Evolutionary conservation across 2,888 invertebrate genomes (phyloP).

Genomic region (Alloscopus bannaensis): DNA sequence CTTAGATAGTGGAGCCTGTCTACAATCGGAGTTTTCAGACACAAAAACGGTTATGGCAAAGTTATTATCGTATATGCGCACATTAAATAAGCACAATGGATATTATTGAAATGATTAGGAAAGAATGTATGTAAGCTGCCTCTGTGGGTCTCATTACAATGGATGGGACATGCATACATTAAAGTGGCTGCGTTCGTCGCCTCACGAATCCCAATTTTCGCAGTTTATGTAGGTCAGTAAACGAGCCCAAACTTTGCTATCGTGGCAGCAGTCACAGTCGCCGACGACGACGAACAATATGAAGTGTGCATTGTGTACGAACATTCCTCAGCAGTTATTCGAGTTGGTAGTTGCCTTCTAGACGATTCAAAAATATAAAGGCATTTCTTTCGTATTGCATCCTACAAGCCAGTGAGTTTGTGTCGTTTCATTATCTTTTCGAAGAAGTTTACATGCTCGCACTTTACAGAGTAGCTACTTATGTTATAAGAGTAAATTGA

Average conservation of each 20-base stretch:
- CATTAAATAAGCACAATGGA: no score
- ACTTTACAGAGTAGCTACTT: neutral
- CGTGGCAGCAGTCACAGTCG: neutral
- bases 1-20: no score
- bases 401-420: neutral
- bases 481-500: neutral
- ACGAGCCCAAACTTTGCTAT: conserved; percentile 46
- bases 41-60: no score
- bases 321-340: conserved; percentile 6
- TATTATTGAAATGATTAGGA: no score
- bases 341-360: neutral
- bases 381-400: conserved; percentile 12
- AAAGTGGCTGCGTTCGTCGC: no score
- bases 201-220: conserved; percentile 51
- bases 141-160: no score
- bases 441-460: neutral
- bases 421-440: neutral
- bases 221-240: conserved; percentile 55
- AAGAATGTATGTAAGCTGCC: no score
- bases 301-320: no score
- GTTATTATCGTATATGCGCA: no score
- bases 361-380: conserved; percentile 13
- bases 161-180: no score
- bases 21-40: no score
- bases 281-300: no score